Evolutionary conservation across 2,113 vertebrate genomes (phyloP), one percentile per base, ranked within the genome.

Genomic region (Tricholaema leucomelas): DNA sequence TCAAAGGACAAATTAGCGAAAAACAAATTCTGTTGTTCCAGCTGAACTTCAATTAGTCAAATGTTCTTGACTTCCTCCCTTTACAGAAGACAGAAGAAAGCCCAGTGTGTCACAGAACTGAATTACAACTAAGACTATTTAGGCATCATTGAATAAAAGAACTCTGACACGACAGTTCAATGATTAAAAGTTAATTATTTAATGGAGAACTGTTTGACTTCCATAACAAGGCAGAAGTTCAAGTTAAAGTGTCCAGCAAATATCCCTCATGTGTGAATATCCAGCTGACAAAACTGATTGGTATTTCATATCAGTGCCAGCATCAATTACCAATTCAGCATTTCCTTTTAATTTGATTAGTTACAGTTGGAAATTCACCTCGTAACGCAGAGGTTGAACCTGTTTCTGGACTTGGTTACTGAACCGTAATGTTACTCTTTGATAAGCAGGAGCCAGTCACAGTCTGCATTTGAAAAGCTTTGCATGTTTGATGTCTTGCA

Each of bases 401-500:
- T 90, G 12, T 91, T 89, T 83, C 40, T 86, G 83, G 70, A 65
- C 64, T 78, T 81, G 11, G 36, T 28, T 72, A 11, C 33, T 83
- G 65, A 85, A n/a, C 70, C 23, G 3, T 56, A 36, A 59, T 18
- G 15, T 38, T 92, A 30, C 35, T 60, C 30, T 88, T 35, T 67
- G 64, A 36, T 83, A 75, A 94, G 61, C 0, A 0, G 81, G 64
- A 83, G 60, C 38, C 59, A 55, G 38, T 85, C 87, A 83, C 97
- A 97, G 97, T 97, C 97, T 97, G 97, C 97, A 98, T 98, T 97
- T 98, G 97, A 98, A 97, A 97, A 97, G 88, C 83, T 96, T 94
- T 87, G 56, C 69, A 42, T 90, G 83, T 85, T 40, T 77, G 46
- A 31, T 79, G 64, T 81, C 40, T 92, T 90, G 81, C 81, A 65